Conservation (phyloP, 35 echinoderm and acorn worm genomes). For the Diadema setosum region DNA sequence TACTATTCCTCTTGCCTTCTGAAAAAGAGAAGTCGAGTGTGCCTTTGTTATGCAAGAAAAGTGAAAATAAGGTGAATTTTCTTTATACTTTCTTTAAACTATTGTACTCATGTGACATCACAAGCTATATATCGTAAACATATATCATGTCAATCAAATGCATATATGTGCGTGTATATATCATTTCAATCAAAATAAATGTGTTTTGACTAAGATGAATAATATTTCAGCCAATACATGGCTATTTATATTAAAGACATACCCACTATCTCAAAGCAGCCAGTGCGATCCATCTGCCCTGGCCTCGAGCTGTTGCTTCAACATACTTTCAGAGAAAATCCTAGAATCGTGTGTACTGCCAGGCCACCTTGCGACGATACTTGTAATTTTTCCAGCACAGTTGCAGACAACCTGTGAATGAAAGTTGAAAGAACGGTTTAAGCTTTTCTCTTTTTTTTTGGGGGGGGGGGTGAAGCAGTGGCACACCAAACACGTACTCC, state of each 20-base stretch:
- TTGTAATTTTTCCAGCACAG: not conserved
- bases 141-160: not conserved
- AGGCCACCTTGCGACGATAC: not conserved
- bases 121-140: too few species aligned
- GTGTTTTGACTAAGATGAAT: not conserved
- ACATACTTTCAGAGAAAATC: not conserved
- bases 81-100: too few species aligned
- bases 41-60: too few species aligned
- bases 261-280: not conserved
- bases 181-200: not conserved
- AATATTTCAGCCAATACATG: not conserved
- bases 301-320: not conserved
- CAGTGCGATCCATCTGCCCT: not conserved
- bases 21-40: too few species aligned
- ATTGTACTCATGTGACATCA: too few species aligned
- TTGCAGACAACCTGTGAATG: not conserved
- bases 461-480: too few species aligned
- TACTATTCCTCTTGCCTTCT: too few species aligned
- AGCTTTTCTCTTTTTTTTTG: not conserved
- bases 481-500: too few species aligned
- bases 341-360: not conserved
- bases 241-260: not conserved
- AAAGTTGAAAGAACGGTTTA: not conserved
- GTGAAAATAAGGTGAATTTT: too few species aligned
- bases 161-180: not conserved